Percentiles rank a stretch among this genome's conserved stretches.
Conservation (phyloP, 2,797 vertebrate genomes). For the Sarcoramphus papa region DNA sequence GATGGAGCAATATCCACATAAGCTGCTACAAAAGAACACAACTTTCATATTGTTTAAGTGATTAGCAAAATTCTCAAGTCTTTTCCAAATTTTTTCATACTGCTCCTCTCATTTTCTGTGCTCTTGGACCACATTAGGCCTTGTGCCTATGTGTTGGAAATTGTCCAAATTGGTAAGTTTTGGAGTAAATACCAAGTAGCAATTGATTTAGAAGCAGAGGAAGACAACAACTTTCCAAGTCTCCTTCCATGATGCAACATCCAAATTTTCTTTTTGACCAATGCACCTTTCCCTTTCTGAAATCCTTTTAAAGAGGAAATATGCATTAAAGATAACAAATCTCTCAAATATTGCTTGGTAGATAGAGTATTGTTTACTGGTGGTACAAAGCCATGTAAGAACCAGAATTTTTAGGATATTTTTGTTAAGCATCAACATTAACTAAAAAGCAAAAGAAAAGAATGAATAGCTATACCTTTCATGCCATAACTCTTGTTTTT, state of each 20-base stretch:
- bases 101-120: background rate
- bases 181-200: background rate
- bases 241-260: background rate
- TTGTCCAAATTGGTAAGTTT: background rate
- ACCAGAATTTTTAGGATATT: background rate
- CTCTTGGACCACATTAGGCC: background rate
- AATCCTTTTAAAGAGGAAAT: background rate
- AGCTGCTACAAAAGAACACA: background rate
- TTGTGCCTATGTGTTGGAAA: background rate
- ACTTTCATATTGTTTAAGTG: background rate
- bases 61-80: background rate
- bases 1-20: background rate
- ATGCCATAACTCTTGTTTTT: fast-evolving
- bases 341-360: background rate
- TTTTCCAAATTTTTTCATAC: background rate
- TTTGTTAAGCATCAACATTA: background rate
- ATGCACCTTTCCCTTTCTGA: background rate
- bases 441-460: background rate
- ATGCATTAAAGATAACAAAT: background rate
- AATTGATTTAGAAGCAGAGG: background rate
- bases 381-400: background rate
- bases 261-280: background rate
- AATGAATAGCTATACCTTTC: background rate
- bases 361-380: background rate
- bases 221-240: background rate